A percentile compares a stretch with the other conserved stretches of the same genome.
Conservation (phyloP, 2,113 vertebrate species). For the mouse (Mus musculus) region GRCm39 chr10:112451001-112451500, state of each 20-base stretch:
- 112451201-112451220: not conserved
- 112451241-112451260: not conserved
- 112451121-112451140: not conserved
- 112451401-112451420: no score
- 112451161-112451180: not conserved
- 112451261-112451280: not conserved
- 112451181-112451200: no score
- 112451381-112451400: no score
- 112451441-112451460: not conserved
- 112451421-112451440: not conserved
- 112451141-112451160: not conserved
- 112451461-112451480: not conserved
- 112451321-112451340: not conserved
- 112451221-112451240: not conserved
- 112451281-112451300: not conserved
- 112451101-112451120: not conserved
- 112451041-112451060: not conserved
- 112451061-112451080: not conserved
- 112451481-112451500: not conserved
- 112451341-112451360: not conserved
- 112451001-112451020: no score
- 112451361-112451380: no score
- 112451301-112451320: not conserved
- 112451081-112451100: not conserved
- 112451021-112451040: not conserved